Percentiles rank a stretch among this genome's conserved stretches.
These are phyloP conservation scores for Acanthiza pusilla DNA, from an alignment of 2,797 vertebrate genomes.

Conservation along the genomic window DNA sequence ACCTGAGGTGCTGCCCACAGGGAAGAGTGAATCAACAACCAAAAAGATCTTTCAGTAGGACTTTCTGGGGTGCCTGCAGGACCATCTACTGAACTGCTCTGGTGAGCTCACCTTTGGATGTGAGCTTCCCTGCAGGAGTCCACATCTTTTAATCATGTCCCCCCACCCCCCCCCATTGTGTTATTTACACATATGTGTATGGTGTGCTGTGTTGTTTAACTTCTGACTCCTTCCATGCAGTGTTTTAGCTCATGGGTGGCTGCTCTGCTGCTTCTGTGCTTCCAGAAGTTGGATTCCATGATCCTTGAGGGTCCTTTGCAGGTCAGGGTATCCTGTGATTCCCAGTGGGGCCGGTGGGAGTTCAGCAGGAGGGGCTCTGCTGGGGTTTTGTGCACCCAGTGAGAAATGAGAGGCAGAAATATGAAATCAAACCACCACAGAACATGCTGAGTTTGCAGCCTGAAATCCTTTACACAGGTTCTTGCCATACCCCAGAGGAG, in stretches of 20 bases:
- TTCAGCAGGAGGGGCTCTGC: too few species aligned
- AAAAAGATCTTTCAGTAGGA: neutral
- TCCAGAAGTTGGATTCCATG: neutral
- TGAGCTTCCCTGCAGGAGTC: neutral
- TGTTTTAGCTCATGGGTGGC: neutral
- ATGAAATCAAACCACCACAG: neutral
- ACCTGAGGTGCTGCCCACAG: neutral
- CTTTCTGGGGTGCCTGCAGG: neutral
- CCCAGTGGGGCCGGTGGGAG: neutral
- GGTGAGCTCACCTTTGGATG: neutral
- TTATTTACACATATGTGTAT: too few species aligned
- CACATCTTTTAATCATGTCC: fast-evolving
- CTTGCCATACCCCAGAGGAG: neutral
- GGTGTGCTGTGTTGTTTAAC: neutral
- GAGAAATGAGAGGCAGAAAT: neutral
- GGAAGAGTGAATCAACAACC: neutral
- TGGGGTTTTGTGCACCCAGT: fast-evolving
- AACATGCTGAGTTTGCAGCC: neutral
- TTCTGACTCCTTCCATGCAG: neutral
- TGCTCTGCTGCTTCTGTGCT: neutral
- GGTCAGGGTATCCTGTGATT: neutral
- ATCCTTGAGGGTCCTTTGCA: neutral
- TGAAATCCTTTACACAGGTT: neutral
- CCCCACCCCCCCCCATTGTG: too few species aligned
- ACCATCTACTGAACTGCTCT: neutral